Base-by-base conservation (phyloP, 2,113 vertebrate genomes). In the Garra rufa region DNA sequence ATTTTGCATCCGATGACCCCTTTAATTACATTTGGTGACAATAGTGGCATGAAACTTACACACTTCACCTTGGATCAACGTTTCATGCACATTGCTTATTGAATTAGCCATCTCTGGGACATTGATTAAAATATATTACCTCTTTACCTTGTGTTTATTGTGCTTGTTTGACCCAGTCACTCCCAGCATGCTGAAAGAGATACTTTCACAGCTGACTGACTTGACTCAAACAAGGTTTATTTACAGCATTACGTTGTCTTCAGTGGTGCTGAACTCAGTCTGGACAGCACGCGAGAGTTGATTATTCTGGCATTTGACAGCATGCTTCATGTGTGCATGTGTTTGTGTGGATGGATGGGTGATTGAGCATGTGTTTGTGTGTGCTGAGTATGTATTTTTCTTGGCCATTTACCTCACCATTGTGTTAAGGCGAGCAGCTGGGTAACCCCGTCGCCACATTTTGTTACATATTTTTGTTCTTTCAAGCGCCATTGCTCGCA, bases 281-380 rank as follows among this genome's bases (percentile, higher is more conserved):
- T 83, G n/a, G 81, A 83, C 87, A 43, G 28, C 63, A 74, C 9
- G 19, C 38, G 10, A 21, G 9, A 85, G 24, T 59, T 46, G 11
- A 79, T 86, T 77, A 59, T 69, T 81, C 81, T 82, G 13, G 2
- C 65, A 75, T 41, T 80, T 80, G 19, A 65, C 77, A 13, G 24
- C 77, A 34, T 8, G 17, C 59, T 65, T 67, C 4, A 26, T 43
- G 38, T 15, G 43, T 9, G 65, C 70, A 41, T 71, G 71, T 57
- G 61, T 88, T 81, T 91, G 88, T 88, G 88, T 81, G 70, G 46
- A 24, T 57, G 70, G 48, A 14, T 81, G 34, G 21, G 38, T 61
- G 83, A 69, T 65, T 26, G 70, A 81, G 57, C 8, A 24, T 69
- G 67, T 78, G 77, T 81, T 83, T 75, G 50, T 46, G 24, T 28